phyloP scores from a whole-genome alignment of 2,113 vertebrate species.

The Otus sunia region DNA sequence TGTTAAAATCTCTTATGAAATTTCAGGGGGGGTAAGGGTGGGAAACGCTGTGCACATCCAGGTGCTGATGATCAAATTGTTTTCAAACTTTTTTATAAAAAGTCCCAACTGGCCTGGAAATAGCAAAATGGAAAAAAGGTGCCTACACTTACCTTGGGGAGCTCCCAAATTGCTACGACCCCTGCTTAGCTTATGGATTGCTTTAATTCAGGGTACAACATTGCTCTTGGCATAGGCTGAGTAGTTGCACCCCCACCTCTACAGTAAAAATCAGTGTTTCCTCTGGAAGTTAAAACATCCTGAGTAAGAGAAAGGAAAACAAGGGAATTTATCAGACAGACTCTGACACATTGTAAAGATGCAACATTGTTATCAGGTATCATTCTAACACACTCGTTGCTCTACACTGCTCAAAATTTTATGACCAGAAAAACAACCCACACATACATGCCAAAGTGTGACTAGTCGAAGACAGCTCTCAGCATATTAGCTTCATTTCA shows the following conservation, averaged over 20 bases:
- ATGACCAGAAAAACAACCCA: constrained; percentile 65
- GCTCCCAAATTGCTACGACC: background rate
- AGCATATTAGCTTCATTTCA: constrained; percentile 58
- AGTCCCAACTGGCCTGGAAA: background rate
- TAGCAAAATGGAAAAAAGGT: background rate
- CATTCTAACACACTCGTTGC: constrained; percentile 56
- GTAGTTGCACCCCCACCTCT: background rate
- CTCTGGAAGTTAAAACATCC: constrained; percentile 49
- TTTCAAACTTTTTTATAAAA: background rate
- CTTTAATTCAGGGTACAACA: background rate
- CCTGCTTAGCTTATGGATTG: background rate
- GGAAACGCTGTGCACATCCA: background rate
- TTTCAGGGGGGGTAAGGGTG: background rate
- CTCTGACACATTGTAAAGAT: constrained; percentile 56
- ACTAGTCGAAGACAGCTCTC: constrained; percentile 64
- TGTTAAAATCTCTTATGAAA: background rate
- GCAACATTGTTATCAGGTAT: constrained; percentile 68
- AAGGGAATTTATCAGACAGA: constrained; percentile 54
- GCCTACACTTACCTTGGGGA: background rate
- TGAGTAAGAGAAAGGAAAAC: constrained; percentile 50
- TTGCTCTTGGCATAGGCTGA: background rate
- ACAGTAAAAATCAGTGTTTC: constrained; percentile 26
- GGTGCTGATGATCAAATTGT: background rate
- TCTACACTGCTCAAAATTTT: constrained; percentile 64
- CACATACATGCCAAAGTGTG: constrained; percentile 54